Conservation (phyloP, 2,888 invertebrate genomes). For the Pyrochroa serraticornis region DNA sequence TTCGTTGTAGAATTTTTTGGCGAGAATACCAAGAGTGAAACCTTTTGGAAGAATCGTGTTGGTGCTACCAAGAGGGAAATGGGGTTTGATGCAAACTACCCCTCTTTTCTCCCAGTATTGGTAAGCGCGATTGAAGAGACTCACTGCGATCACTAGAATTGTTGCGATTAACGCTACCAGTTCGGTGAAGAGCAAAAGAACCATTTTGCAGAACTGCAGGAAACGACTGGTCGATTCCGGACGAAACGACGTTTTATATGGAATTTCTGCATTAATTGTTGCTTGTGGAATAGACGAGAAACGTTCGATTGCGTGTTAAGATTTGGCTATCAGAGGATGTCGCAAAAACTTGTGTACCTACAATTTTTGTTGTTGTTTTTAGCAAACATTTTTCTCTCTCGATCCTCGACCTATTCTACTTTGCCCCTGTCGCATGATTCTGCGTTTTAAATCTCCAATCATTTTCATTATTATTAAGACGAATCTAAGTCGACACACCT, state of each 20-base stretch:
- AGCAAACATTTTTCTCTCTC: no score
- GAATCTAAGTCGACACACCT: background rate
- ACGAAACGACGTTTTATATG: background rate
- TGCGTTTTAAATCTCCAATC: background rate
- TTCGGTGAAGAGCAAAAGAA: background rate
- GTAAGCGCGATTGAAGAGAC: constrained; percentile 28
- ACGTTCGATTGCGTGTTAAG: no score
- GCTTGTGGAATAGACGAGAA: background rate
- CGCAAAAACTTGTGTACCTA: no score
- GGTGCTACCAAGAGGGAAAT: constrained; percentile 43
- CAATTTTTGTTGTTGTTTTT: no score
- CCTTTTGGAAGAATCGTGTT: constrained; percentile 20
- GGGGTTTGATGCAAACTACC: constrained; percentile 38
- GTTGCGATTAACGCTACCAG: background rate
- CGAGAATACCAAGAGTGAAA: constrained; percentile 25
- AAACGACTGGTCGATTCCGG: background rate
- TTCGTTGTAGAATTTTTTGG: constrained; percentile 34
- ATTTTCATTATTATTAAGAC: background rate
- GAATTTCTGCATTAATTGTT: constrained; percentile 23
- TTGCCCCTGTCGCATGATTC: no score
- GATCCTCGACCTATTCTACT: no score
- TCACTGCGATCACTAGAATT: background rate
- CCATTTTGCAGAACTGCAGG: background rate
- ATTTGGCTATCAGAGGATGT: no score
- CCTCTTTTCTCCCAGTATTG: constrained; percentile 41